Conservation (phyloP, 2,113 vertebrate species). For the cat (Felis catus) region F.catus_Fca126_mat1.0 CM031416.1:150010501-150011000, state of each 20-base stretch:
- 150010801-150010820: background rate
- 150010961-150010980: background rate
- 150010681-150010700: background rate
- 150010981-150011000: background rate
- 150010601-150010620: background rate
- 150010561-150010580: too few species aligned
- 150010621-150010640: background rate
- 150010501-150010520: background rate
- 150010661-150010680: background rate
- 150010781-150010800: background rate
- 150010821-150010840: background rate
- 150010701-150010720: background rate
- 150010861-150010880: background rate
- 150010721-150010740: background rate
- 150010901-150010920: background rate
- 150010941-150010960: background rate
- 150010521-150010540: background rate
- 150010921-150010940: background rate
- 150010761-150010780: too few species aligned
- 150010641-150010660: background rate
- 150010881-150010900: background rate
- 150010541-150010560: background rate
- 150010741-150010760: background rate
- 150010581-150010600: fast-evolving
- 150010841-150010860: background rate